phyloP scores from a whole-genome alignment of 2,888 invertebrate species.

The Drosophila rubida region DNA sequence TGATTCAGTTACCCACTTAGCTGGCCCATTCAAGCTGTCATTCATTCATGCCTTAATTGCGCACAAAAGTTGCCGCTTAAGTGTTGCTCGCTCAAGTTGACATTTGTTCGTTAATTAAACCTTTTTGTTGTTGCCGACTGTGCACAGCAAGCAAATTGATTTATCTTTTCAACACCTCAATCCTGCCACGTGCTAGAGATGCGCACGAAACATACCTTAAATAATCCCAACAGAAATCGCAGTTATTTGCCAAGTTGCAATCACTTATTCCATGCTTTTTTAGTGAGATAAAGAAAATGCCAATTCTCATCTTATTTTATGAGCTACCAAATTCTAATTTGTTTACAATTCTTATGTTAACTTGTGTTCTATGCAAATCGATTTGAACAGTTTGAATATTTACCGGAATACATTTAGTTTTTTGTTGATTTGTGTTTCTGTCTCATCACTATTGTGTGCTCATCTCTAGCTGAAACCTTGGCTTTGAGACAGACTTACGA shows the following conservation, averaged over 20 bases:
- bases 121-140: conserved; percentile 73
- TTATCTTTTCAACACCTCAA: conserved; percentile 77
- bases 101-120: conserved; percentile 81
- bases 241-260: too few species aligned
- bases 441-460: neutral
- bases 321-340: too few species aligned
- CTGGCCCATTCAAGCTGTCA: conserved; percentile 65
- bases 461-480: conserved; percentile 23
- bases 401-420: too few species aligned
- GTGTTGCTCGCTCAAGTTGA: conserved; percentile 75
- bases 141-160: conserved; percentile 80
- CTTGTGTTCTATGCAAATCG: too few species aligned
- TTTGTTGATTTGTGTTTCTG: too few species aligned
- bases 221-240: neutral
- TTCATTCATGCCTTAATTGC: conserved; percentile 78
- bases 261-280: too few species aligned
- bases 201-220: neutral
- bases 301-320: too few species aligned
- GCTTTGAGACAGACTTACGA: conserved; percentile 18
- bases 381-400: too few species aligned
- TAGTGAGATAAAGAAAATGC: too few species aligned
- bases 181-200: conserved; percentile 12
- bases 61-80: conserved; percentile 76
- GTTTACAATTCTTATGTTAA: too few species aligned
- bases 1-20: conserved; percentile 64